Conservation (phyloP, 1,140 invertebrate species). For the Coptotermes formosanus region DNA sequence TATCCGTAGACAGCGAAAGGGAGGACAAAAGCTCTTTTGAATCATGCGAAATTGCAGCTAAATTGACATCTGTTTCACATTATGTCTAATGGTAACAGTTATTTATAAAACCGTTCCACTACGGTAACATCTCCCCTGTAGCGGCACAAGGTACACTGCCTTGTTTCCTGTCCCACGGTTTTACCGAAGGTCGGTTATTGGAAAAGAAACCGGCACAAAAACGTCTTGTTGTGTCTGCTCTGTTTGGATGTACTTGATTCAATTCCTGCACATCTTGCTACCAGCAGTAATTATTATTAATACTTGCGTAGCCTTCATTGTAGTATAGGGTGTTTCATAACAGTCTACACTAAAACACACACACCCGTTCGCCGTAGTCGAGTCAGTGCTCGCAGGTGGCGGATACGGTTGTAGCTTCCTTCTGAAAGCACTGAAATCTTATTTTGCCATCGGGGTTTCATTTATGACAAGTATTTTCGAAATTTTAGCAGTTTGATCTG, state of each 20-base stretch:
- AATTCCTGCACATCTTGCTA: neutral
- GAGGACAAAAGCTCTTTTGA: neutral
- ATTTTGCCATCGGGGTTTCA: too few species aligned
- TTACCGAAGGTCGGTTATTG: neutral
- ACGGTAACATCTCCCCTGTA: neutral
- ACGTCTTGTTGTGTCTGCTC: neutral
- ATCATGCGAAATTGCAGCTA: neutral
- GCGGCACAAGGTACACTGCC: neutral
- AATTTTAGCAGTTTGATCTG: too few species aligned
- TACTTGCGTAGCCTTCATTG: neutral
- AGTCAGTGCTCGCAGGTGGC: too few species aligned
- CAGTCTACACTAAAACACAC: too few species aligned
- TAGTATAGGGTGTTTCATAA: neutral
- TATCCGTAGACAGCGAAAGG: too few species aligned
- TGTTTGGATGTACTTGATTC: constrained; percentile 5
- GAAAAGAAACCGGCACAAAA: neutral
- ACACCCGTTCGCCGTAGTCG: too few species aligned
- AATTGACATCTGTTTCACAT: neutral
- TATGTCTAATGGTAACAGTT: neutral
- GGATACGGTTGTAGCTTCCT: too few species aligned
- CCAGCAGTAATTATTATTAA: constrained; percentile 17
- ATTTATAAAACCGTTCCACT: neutral
- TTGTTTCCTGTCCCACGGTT: constrained; percentile 7
- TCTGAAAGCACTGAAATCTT: too few species aligned
- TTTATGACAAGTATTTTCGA: too few species aligned